Evolutionary conservation across 2,888 invertebrate species (phyloP).

Genomic region (Folsomia candida): DNA sequence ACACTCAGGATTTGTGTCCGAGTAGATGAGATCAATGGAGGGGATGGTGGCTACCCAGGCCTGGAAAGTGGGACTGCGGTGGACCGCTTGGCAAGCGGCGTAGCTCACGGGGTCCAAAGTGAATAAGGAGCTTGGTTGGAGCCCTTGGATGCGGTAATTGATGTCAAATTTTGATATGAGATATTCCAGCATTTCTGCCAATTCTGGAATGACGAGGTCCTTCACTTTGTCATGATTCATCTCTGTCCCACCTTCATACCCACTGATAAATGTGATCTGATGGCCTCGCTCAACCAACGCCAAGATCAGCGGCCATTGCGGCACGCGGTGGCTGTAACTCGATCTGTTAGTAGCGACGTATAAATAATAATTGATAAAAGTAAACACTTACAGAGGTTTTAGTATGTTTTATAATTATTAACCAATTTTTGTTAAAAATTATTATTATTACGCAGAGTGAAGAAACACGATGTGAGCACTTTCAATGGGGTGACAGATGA

Average conservation of each 20-base stretch:
- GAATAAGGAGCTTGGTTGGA: constrained; percentile 11
- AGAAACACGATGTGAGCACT: constrained; percentile 12
- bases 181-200: constrained; percentile 19
- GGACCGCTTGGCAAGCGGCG: constrained; percentile 17
- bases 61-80: constrained; percentile 15
- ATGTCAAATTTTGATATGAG: constrained; percentile 23
- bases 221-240: constrained; percentile 19
- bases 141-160: constrained; percentile 8
- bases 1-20: constrained; percentile 27
- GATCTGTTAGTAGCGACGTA: neutral
- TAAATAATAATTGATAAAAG: neutral
- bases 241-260: constrained; percentile 18
- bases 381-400: neutral
- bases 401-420: neutral
- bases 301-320: neutral
- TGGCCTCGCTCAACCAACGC: constrained; percentile 34
- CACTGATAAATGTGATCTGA: constrained; percentile 36
- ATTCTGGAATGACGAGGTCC: constrained; percentile 21
- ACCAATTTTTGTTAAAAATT: neutral
- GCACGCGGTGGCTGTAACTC: constrained; percentile 33
- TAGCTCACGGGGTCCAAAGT: neutral
- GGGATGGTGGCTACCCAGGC: constrained; percentile 13
- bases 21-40: constrained; percentile 22
- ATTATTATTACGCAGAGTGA: constrained; percentile 1
- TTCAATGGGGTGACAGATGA: neutral